These are phyloP conservation scores for Hippocampus comes DNA, from an alignment of 2,113 vertebrate genomes.

Conservation along the genomic window DNA sequence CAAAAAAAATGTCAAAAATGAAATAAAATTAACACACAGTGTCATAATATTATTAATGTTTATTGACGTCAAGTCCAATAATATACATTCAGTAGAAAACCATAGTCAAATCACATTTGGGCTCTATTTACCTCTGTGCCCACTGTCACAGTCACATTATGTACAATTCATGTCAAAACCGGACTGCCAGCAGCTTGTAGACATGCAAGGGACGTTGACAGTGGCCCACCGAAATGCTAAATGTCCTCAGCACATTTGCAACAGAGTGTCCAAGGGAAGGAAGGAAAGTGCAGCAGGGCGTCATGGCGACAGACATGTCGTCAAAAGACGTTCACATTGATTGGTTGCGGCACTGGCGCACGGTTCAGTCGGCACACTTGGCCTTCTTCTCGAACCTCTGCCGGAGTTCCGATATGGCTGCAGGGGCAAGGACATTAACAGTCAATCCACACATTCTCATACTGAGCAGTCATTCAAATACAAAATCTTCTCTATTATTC, in stretches of 20 bases:
- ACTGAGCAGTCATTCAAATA: background rate
- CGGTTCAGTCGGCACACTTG: conserved; percentile 27
- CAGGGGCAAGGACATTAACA: background rate
- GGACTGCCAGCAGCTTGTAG: background rate
- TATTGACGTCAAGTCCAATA: background rate
- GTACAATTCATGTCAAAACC: background rate
- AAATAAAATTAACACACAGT: background rate
- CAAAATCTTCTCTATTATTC: no score
- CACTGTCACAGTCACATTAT: background rate
- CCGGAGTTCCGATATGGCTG: conserved; percentile 64
- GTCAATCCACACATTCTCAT: background rate
- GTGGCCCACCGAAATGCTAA: no score
- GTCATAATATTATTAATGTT: background rate
- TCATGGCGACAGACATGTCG: background rate
- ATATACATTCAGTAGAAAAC: background rate
- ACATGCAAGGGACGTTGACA: background rate
- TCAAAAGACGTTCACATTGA: background rate
- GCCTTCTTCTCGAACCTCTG: conserved; percentile 48
- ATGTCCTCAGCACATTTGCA: background rate
- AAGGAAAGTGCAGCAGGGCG: background rate
- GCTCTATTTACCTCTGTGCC: background rate
- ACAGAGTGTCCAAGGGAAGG: background rate
- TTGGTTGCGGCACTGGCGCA: background rate
- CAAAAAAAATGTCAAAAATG: background rate
- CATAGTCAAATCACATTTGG: background rate